These are phyloP conservation scores for Cettia cetti DNA, from an alignment of 2,113 vertebrate genomes.

Conservation along the genomic window DNA sequence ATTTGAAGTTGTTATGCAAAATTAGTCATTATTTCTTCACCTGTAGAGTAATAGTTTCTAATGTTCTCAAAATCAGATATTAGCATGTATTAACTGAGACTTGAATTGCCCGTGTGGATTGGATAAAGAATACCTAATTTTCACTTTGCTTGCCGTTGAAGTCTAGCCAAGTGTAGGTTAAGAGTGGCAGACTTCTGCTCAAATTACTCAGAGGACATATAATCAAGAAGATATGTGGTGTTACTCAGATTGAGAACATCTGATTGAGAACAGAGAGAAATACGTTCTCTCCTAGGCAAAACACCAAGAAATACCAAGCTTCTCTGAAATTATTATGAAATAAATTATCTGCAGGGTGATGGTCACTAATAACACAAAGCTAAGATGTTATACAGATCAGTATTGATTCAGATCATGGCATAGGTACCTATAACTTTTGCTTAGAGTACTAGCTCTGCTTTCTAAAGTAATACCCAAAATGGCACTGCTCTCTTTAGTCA, in stretches of 20 bases:
- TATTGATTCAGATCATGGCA: neutral
- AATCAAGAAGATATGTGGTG: neutral
- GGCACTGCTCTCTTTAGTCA: neutral
- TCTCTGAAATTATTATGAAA: neutral
- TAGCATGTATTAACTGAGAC: neutral
- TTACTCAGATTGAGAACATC: neutral
- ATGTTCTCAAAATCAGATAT: neutral
- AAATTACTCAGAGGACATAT: neutral
- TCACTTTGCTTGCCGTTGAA: neutral
- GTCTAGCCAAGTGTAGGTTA: neutral
- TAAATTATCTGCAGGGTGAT: neutral
- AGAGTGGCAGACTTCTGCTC: neutral
- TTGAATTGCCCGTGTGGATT: neutral
- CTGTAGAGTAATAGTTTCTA: neutral
- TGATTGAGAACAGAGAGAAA: neutral
- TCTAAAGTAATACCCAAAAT: neutral
- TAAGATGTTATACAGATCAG: neutral
- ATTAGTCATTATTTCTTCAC: neutral
- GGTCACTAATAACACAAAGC: neutral
- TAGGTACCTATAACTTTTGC: neutral
- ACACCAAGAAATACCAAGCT: neutral
- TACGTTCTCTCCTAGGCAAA: neutral
- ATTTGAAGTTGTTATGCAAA: neutral
- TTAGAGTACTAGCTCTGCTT: neutral
- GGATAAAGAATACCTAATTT: neutral